Evolutionary conservation across 2,113 vertebrate genomes (phyloP), one percentile per base, ranked within the genome.

Genomic region (Xiphorhynchus elegans): DNA sequence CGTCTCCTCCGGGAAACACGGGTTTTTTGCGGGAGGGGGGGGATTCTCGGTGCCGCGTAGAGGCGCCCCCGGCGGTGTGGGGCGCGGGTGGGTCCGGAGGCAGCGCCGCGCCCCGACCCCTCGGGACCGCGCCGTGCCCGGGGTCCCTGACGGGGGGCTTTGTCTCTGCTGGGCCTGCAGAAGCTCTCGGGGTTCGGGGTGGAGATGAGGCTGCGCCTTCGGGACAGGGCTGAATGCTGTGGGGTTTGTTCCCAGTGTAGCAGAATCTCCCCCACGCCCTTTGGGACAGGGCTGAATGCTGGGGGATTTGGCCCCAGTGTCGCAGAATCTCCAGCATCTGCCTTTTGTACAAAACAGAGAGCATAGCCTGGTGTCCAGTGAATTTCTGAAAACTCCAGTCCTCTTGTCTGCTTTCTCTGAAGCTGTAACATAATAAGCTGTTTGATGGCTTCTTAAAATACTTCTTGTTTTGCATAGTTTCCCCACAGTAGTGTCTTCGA

Each of bases 391-490:
- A 84, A 26, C 50, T n/a, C 47, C 33, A 16, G 15, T 70, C 77
- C 44, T 76, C 44, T 11, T 11, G 6, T 49, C 37, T 81, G 88
- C 6, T 0, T 75, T 87, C 79, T 84, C 37, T 69, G 72, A 37
- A 69, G 40, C 29, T 76, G 59, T 68, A 73, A 49, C 21, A 15
- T 77, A 69, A 49, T 31, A 53, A 67, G 33, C 55, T 29, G 23
- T 60, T 1, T 18, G 53, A 66, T 84, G 39, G n/a, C 37, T 84
- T 76, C 87, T 87, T 69, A 67, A 93, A 91, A 89, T 87, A 84
- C 78, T 84, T 39, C 49, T 94, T 60, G n/a, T 86, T 84, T 89
- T 74, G 72, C 64, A 17, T 87, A 42, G 68, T 62, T 89, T 86
- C 46, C 50, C 46, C 0, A 0, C 59, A 84, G 68, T 19, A 11